These are phyloP conservation scores for Crocodylus rhombifer DNA, from an alignment of 2,797 vertebrate genomes.

Conservation along the genomic window DNA sequence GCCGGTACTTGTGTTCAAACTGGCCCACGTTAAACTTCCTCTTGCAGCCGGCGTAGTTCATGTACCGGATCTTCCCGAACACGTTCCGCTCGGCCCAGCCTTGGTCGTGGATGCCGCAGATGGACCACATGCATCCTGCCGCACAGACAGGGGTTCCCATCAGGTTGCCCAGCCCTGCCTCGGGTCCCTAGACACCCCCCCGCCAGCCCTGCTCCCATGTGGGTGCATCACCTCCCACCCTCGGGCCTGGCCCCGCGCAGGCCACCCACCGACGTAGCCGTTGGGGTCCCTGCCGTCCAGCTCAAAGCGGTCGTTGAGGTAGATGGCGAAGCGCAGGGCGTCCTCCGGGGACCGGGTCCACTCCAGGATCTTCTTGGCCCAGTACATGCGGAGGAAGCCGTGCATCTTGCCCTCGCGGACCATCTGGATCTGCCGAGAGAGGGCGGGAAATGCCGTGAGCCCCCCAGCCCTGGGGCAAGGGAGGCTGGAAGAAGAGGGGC, in stretches of 20 bases:
- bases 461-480: not conserved
- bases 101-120: constrained; percentile 91
- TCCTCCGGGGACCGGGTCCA: constrained; percentile 91
- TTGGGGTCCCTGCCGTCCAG: constrained; percentile 92
- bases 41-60: constrained; percentile 93
- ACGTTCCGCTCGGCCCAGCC: constrained; percentile 88
- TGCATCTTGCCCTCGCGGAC: constrained; percentile 92
- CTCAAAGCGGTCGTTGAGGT: constrained; percentile 90
- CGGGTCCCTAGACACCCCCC: fast-evolving
- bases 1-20: constrained; percentile 86
- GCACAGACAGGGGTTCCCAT: fast-evolving
- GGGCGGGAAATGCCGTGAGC: fast-evolving
- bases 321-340: constrained; percentile 87
- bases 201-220: not conserved
- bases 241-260: not conserved
- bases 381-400: constrained; percentile 93
- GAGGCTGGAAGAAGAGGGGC: fast-evolving
- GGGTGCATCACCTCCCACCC: fast-evolving
- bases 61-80: constrained; percentile 93
- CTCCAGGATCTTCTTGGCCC: constrained; percentile 96
- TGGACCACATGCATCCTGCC: constrained; percentile 93
- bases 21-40: constrained; percentile 88
- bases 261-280: constrained; percentile 86
- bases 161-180: not conserved
- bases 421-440: constrained; percentile 83